A percentile compares a stretch with the other conserved stretches of the same genome.
phyloP scores from a whole-genome alignment of 2,797 vertebrate species.

The Pelodytes ibericus region DNA sequence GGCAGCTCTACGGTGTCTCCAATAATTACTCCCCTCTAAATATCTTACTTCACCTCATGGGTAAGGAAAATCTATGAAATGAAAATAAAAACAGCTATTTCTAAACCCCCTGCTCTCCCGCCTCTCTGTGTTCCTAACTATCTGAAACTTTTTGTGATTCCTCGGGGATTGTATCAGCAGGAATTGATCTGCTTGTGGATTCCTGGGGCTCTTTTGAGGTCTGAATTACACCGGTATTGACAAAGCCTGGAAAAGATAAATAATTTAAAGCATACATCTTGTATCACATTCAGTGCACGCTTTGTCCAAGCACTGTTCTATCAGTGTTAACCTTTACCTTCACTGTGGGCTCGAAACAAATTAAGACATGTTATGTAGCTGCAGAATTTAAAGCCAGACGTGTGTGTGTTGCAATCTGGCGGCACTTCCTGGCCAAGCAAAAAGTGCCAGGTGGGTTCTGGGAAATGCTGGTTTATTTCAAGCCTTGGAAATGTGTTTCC shows the following conservation, averaged over 20 bases:
- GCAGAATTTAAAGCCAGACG: conserved; percentile 45
- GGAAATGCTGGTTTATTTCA: conserved; percentile 13
- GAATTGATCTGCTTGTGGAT: conserved; percentile 58
- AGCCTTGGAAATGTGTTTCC: conserved; percentile 1
- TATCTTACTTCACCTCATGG: conserved; percentile 42
- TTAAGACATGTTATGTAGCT: conserved; percentile 53
- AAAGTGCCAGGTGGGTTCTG: conserved; percentile 18
- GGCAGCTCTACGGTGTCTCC: not conserved
- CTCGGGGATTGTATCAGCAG: conserved; percentile 55
- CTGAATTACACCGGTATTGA: conserved; percentile 57
- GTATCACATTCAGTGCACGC: conserved; percentile 55
- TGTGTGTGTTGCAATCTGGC: conserved; percentile 29
- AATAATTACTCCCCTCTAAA: conserved; percentile 10
- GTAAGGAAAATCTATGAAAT: conserved; percentile 54
- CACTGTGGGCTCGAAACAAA: conserved; percentile 52
- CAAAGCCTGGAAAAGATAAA: conserved; percentile 57
- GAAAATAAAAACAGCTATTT: conserved; percentile 54
- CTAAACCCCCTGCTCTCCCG: conserved; percentile 30
- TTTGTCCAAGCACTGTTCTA: conserved; percentile 52
- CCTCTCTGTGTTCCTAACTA: conserved; percentile 20
- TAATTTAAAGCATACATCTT: conserved; percentile 56
- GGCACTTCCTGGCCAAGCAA: conserved; percentile 12
- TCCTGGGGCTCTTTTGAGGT: conserved; percentile 57
- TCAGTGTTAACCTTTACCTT: conserved; percentile 56
- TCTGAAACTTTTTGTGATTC: conserved; percentile 54